Evolutionary conservation across 2,888 invertebrate species (phyloP).

Genomic region (Drosophila anceps): DNA sequence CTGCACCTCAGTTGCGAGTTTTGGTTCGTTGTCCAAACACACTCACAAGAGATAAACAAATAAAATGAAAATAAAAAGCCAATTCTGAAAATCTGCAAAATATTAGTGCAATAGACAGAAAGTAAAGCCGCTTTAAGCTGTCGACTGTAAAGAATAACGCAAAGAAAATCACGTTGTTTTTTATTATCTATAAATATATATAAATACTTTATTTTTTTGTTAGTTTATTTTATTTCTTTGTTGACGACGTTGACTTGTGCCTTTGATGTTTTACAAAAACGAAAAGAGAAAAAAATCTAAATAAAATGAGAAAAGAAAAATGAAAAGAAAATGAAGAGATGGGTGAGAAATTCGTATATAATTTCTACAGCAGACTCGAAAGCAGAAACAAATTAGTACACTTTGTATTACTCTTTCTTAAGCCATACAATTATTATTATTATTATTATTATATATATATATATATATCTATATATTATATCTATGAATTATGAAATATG

Average conservation of each 20-base stretch:
- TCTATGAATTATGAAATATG: constrained; percentile 65
- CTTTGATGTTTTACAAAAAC: constrained; percentile 82
- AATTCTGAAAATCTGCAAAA: constrained; percentile 9
- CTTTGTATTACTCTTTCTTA: constrained; percentile 78
- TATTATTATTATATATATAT: constrained; percentile 55
- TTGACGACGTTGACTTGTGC: constrained; percentile 86
- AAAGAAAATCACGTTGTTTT: constrained; percentile 49
- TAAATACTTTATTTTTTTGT: constrained; percentile 44
- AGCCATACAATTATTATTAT: constrained; percentile 70
- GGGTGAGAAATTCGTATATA: constrained; percentile 39
- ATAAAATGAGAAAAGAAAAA: constrained; percentile 20
- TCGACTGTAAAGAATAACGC: constrained; percentile 16
- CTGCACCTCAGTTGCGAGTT: constrained; percentile 57
- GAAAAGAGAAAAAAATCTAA: constrained; percentile 23
- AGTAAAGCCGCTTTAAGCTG: constrained; percentile 42
- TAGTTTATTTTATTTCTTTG: constrained; percentile 76
- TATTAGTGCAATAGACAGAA: constrained; percentile 54
- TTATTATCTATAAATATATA: not conserved
- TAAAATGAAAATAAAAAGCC: constrained; percentile 5
- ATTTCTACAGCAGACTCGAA: constrained; percentile 51
- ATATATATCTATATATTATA: constrained; percentile 46
- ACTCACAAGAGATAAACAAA: constrained; percentile 14
- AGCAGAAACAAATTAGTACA: constrained; percentile 55
- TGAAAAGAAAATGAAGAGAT: constrained; percentile 22
- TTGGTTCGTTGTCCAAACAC: constrained; percentile 41